Conservation (phyloP, 2,113 vertebrate genomes). For the Cyrtonyx montezumae region DNA sequence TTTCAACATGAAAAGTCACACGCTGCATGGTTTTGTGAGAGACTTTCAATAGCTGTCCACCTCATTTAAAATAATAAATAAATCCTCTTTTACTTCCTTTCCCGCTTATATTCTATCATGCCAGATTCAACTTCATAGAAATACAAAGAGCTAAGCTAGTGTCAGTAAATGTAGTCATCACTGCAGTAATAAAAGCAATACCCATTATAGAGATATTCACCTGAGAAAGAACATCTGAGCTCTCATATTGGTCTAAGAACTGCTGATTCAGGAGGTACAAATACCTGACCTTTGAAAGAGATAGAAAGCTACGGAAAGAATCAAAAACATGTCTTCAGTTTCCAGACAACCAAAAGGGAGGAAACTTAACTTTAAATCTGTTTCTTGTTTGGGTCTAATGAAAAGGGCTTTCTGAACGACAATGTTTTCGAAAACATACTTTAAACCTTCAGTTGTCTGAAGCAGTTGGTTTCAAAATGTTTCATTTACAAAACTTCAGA, state of each 20-base stretch:
- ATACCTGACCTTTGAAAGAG: not conserved
- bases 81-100: not conserved
- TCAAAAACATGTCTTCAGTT: not conserved
- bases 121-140: not conserved
- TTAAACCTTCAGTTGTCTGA: not conserved
- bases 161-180: not conserved
- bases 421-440: not conserved
- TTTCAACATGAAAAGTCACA: not conserved
- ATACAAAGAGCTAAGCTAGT: not conserved
- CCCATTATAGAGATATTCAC: not conserved
- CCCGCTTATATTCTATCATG: not conserved
- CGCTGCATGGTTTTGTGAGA: not conserved
- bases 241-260: not conserved
- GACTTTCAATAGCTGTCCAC: not conserved
- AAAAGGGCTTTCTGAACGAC: not conserved
- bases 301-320: not conserved
- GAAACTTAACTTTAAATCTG: not conserved
- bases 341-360: not conserved
- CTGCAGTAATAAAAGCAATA: not conserved
- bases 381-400: not conserved
- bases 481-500: not conserved
- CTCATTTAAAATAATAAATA: not conserved
- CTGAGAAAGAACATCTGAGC: not conserved
- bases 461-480: not conserved
- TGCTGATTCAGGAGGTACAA: not conserved